These are phyloP conservation scores for Amiota mariae DNA, from an alignment of 2,888 invertebrate genomes.

Conservation along the genomic window DNA sequence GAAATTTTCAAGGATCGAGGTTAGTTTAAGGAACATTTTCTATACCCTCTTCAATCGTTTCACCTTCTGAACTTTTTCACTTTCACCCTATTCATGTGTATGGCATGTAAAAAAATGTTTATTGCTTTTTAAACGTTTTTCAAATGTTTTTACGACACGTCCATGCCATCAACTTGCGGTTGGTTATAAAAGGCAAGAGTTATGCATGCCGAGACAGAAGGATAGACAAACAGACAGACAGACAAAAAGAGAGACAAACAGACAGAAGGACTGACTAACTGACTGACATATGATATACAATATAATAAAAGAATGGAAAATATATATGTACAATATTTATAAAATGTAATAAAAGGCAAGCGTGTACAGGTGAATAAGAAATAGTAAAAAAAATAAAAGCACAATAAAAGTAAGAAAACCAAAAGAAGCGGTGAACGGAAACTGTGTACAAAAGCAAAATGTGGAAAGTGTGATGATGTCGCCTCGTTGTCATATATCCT, in stretches of 20 bases:
- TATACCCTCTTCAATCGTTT: no score
- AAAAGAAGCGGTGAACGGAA: conserved; percentile 34
- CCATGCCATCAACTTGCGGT: no score
- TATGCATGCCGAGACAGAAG: no score
- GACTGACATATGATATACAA: no score
- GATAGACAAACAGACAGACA: no score
- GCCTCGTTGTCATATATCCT: conserved; percentile 27
- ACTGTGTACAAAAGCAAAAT: conserved; percentile 10
- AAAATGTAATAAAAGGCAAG: background rate
- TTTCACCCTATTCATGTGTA: background rate
- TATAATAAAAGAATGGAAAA: background rate
- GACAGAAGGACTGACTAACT: no score
- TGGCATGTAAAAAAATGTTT: conserved; percentile 11
- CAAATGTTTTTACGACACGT: conserved; percentile 4
- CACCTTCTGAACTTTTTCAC: no score
- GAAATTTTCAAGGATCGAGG: no score
- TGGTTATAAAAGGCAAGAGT: no score
- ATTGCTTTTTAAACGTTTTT: conserved; percentile 28
- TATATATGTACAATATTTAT: background rate
- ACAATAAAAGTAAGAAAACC: background rate
- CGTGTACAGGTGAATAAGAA: background rate
- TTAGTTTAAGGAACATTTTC: no score
- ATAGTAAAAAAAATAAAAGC: background rate
- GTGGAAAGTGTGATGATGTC: conserved; percentile 22
- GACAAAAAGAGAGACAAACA: no score